Percentiles rank a stretch among this genome's conserved stretches.
These are phyloP conservation scores for Lacerta viridis DNA, from an alignment of 2,797 vertebrate genomes.

Conservation along the genomic window DNA sequence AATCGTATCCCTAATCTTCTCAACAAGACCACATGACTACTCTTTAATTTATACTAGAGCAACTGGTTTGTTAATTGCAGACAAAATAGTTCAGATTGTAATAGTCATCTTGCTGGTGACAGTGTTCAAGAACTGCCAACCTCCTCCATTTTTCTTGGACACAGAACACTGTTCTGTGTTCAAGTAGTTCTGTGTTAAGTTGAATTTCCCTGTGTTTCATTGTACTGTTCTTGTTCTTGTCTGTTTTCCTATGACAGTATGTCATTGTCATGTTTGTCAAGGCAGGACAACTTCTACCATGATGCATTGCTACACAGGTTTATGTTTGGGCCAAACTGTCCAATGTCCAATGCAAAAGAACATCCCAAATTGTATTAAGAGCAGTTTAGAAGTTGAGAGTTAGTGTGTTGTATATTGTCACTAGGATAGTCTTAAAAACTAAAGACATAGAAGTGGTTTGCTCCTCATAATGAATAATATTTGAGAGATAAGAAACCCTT, in stretches of 20 bases:
- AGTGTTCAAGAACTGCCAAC: background rate
- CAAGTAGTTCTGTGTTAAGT: background rate
- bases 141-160: background rate
- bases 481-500: background rate
- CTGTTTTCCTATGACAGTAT: slow-evolving; percentile 1
- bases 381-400: background rate
- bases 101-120: background rate
- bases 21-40: background rate
- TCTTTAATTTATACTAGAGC: background rate
- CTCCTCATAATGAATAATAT: background rate
- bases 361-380: background rate
- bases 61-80: background rate
- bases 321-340: background rate
- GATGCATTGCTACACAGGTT: background rate
- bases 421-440: background rate
- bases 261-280: slow-evolving; percentile 13
- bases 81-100: background rate
- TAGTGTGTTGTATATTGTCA: background rate
- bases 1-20: background rate
- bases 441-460: background rate
- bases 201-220: background rate
- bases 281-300: background rate
- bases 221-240: background rate
- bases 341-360: background rate
- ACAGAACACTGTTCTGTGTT: background rate